Conservation (phyloP, 2,888 invertebrate species). For the Petrophora chlorosata region DNA sequence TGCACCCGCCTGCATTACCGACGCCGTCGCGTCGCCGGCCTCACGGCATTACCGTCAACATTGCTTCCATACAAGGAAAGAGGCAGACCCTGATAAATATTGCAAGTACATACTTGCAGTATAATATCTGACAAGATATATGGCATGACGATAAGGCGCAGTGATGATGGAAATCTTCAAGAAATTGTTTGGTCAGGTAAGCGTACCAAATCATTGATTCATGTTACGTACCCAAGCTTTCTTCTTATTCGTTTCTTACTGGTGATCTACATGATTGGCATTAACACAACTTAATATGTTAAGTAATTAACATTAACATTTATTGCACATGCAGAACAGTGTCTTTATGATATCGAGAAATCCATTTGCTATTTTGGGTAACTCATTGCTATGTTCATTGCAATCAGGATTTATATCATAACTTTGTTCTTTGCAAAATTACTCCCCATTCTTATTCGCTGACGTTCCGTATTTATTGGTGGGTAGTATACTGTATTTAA, state of each 20-base stretch:
- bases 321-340: too few relatives aligned
- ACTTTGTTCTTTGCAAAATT: background rate
- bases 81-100: constrained; percentile 57
- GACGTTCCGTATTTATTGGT: constrained; percentile 11
- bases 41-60: constrained; percentile 38
- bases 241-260: background rate
- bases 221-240: background rate
- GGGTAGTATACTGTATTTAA: constrained; percentile 1
- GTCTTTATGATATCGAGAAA: too few relatives aligned
- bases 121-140: constrained; percentile 9
- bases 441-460: background rate
- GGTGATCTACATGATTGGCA: too few relatives aligned
- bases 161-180: constrained; percentile 13
- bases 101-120: constrained; percentile 30
- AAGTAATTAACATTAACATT: too few relatives aligned
- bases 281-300: too few relatives aligned
- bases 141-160: constrained; percentile 1
- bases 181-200: constrained; percentile 13
- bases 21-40: constrained; percentile 44
- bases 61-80: constrained; percentile 57
- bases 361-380: too few relatives aligned
- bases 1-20: constrained; percentile 2
- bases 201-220: too few relatives aligned
- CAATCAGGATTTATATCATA: too few relatives aligned
- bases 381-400: too few relatives aligned